phyloP scores from a whole-genome alignment of 2,888 invertebrate genomes.

The Drosophila anomelani region DNA sequence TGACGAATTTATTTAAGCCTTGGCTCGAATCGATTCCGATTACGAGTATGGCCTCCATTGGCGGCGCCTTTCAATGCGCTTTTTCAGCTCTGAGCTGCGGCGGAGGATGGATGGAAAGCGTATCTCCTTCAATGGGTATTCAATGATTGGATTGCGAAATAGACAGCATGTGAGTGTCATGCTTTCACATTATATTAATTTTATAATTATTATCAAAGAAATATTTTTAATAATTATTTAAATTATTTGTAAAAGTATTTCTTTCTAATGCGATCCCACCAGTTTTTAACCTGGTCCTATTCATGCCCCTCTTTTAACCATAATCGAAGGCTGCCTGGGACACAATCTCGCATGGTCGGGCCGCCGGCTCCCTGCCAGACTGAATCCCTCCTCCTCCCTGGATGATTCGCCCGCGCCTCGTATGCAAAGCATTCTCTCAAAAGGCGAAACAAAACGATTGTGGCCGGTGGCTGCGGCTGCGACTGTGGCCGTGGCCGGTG shows the following conservation, averaged over 20 bases:
- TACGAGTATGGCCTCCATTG: conserved; percentile 53
- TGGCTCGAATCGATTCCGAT: conserved; percentile 56
- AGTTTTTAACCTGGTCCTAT: background rate
- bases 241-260: no score
- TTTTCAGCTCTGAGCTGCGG: conserved; percentile 63
- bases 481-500: conserved; percentile 17
- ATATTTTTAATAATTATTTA: background rate
- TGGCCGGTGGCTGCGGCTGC: conserved; percentile 27
- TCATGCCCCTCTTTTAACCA: conserved; percentile 1
- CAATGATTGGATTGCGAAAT: conserved; percentile 8
- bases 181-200: conserved; percentile 10
- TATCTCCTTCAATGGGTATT: background rate
- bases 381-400: background rate
- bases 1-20: conserved; percentile 83
- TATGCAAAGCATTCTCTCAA: conserved; percentile 79
- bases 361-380: conserved; percentile 10
- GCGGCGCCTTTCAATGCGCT: conserved; percentile 70
- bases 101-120: conserved; percentile 1
- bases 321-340: conserved; percentile 29
- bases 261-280: conserved; percentile 24
- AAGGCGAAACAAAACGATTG: conserved; percentile 79
- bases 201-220: background rate
- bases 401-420: conserved; percentile 30
- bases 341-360: conserved; percentile 33
- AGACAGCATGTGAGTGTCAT: conserved; percentile 2